A percentile compares a stretch with the other conserved stretches of the same genome.
Conservation (phyloP, 2,113 vertebrate species). For the Pelodiscus sinensis region DNA sequence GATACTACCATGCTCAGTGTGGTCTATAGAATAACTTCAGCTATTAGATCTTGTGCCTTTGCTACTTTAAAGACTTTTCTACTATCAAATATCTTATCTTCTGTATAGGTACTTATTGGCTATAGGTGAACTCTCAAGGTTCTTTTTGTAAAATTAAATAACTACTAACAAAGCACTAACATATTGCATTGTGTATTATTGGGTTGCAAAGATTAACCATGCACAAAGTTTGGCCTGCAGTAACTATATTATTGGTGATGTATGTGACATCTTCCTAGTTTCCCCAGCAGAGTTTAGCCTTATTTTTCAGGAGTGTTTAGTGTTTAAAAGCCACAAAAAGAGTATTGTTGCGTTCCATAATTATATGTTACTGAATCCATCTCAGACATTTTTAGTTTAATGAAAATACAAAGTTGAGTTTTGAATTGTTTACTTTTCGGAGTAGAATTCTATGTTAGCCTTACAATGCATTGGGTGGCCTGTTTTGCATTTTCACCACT, state of each 20-base stretch:
- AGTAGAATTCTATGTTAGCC: neutral
- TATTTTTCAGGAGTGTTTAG: neutral
- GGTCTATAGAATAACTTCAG: neutral
- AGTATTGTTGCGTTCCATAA: neutral
- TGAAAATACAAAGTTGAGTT: neutral
- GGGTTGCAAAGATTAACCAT: neutral
- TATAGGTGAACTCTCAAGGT: neutral
- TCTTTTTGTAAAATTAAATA: neutral
- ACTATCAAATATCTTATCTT: neutral
- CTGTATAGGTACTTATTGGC: neutral
- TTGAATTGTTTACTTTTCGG: neutral
- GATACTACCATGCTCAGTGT: neutral
- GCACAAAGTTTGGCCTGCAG: neutral
- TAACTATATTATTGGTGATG: neutral
- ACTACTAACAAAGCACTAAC: neutral
- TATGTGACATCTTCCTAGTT: neutral
- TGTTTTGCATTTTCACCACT: neutral
- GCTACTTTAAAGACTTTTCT: neutral
- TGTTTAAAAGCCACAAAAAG: neutral
- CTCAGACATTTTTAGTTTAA: neutral
- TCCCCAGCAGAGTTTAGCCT: neutral
- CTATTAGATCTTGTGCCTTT: neutral
- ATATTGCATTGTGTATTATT: neutral
- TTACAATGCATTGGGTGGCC: neutral
- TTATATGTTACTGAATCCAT: neutral